Evolutionary conservation across 2,888 invertebrate species (phyloP).

Genomic region (Hemicrepidius hirtus): DNA sequence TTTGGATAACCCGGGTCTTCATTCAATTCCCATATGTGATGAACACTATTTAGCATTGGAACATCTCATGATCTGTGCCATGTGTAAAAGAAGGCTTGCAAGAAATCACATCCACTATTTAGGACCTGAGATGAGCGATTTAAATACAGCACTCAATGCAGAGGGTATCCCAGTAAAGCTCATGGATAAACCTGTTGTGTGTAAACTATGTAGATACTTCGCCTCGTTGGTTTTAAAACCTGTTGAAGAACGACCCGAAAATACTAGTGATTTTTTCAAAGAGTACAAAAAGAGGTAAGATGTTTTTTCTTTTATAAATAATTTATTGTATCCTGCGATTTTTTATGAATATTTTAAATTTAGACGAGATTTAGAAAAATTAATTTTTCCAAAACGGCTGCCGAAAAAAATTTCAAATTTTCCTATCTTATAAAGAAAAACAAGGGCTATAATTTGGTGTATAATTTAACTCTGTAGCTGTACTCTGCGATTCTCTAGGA

Average conservation of each 20-base stretch:
- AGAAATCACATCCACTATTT: conserved; percentile 86
- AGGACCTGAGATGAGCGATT: conserved; percentile 75
- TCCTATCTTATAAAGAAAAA: no score
- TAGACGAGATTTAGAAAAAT: no score
- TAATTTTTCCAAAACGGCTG: no score
- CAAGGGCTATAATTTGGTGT: no score
- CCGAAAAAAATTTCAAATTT: no score
- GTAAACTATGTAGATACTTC: conserved; percentile 88
- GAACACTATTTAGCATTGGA: conserved; percentile 82
- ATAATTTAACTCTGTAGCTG: no score
- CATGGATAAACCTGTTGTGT: conserved; percentile 82
- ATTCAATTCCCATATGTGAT: conserved; percentile 81
- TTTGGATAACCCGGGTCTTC: conserved; percentile 79
- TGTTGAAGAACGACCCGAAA: conserved; percentile 71
- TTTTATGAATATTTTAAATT: no score
- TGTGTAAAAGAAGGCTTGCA: conserved; percentile 85
- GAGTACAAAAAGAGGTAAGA: conserved; percentile 79
- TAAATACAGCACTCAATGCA: conserved; percentile 74
- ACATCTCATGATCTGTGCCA: conserved; percentile 84
- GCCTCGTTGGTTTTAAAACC: conserved; percentile 82
- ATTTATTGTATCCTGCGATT: no score
- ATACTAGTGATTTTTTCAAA: conserved; percentile 74
- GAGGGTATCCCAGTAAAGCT: conserved; percentile 83
- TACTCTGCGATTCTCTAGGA: no score
- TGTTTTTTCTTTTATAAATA: conserved; percentile 56